Base-by-base conservation (phyloP, 2,797 vertebrate genomes). In the Sebastes hopkinsi region DNA sequence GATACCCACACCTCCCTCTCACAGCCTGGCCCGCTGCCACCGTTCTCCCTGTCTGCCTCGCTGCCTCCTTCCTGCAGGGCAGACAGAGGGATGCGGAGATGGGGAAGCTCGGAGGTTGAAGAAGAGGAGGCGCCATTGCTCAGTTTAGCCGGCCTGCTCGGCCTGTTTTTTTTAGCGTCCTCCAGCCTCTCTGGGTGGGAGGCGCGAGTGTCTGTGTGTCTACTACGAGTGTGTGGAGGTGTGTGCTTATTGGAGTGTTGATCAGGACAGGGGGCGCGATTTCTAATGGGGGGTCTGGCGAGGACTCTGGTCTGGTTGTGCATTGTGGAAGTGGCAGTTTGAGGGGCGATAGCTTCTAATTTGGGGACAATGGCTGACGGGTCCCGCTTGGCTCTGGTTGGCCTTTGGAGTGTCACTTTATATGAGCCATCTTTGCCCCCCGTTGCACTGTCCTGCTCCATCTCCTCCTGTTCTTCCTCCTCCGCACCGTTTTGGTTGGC, bases 1-100 rank as follows among this genome's bases (percentile, higher is more conserved):
- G 98, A 98, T 87, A 99, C 97, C 98, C 98, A 99, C 82, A 99
- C 97, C 90, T 99, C 98, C 75, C 97, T 97, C 91, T 99, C 98
- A 82, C 98, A 98, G 78, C 90, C 94, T n/a, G 97, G 96, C 90
- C 96, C 94, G 80, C 93, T 90, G 3, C 95, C 96, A 5, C 93
- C 89, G n/a, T 94, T 96, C 52, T 94, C 94, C 71, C 92, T 77
- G 72, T 95, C 96, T 2, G 85, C 94, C 84, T 96, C 96, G 55
- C 94, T 92, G 38, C 96, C 97, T 42, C 92, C 97, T 87, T 97
- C 97, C 85, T 97, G 97, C 59, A 95, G 86, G 59, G 94, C 91
- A 0, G 94, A 94, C 66, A 95, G 82, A 64, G 94, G 94, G 64
- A 92, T 42, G 36, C 94, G 92, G 52, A 85, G 88, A 56, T 93